A percentile compares a stretch with the other conserved stretches of the same genome.
These are phyloP conservation scores for Omphaloscelis lunosa DNA, from an alignment of 2,888 invertebrate species.

Conservation along the genomic window DNA sequence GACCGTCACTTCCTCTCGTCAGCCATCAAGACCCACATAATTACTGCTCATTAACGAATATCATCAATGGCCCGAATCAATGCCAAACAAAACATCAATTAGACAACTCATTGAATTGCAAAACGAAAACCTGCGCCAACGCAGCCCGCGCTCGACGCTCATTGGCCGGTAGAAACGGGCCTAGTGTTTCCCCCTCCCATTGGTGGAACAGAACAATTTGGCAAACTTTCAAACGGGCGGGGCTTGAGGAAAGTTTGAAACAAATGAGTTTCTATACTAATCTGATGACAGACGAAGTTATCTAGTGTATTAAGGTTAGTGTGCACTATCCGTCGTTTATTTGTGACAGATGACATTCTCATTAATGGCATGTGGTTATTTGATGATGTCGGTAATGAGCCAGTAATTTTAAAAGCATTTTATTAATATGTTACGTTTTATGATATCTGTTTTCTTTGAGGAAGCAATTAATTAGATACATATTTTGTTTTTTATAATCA, in stretches of 20 bases:
- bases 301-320: constrained; percentile 44
- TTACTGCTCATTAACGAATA: constrained; percentile 62
- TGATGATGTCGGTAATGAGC: constrained; percentile 37
- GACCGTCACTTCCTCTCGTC: constrained; percentile 46
- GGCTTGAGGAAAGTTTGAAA: constrained; percentile 71
- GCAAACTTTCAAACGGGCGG: constrained; percentile 86
- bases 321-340: constrained; percentile 36
- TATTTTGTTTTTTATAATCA: constrained; percentile 13
- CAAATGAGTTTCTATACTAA: constrained; percentile 56
- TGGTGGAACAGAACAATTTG: constrained; percentile 82
- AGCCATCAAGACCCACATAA: constrained; percentile 28
- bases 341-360: constrained; percentile 20
- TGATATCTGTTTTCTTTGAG: constrained; percentile 34
- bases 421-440: constrained; percentile 35
- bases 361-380: constrained; percentile 47
- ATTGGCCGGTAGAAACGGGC: constrained; percentile 80
- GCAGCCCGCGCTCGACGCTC: constrained; percentile 70
- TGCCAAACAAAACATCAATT: constrained; percentile 84
- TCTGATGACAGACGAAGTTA: constrained; percentile 44
- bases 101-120: constrained; percentile 84
- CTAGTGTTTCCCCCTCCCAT: constrained; percentile 70
- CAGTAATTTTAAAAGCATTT: constrained; percentile 50
- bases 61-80: constrained; percentile 74
- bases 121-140: constrained; percentile 85
- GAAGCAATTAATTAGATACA: constrained; percentile 40